A percentile compares a stretch with the other conserved stretches of the same genome.
phyloP scores from a whole-genome alignment of 2,797 vertebrate species.

The Leuciscus waleckii region DNA sequence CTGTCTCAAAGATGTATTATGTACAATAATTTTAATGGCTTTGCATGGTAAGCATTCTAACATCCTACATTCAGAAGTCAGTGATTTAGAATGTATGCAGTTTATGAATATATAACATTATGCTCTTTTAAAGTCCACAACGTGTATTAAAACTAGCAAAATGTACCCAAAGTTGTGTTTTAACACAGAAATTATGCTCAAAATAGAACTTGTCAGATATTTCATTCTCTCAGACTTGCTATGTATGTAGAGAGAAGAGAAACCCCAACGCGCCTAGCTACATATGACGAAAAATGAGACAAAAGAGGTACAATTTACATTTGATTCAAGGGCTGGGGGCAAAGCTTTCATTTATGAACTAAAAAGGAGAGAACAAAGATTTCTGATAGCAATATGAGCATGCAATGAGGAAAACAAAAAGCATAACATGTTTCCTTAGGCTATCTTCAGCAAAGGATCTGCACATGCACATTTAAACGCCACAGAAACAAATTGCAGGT shows the following conservation, averaged over 20 bases:
- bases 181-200: background rate
- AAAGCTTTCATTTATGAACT: slow-evolving; percentile 23
- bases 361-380: slow-evolving; percentile 1
- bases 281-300: background rate
- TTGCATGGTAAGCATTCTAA: background rate
- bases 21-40: background rate
- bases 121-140: background rate
- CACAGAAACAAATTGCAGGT: background rate
- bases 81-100: background rate
- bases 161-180: background rate
- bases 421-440: background rate
- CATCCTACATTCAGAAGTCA: background rate
- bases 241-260: background rate
- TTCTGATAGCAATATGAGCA: background rate
- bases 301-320: background rate
- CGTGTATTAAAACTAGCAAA: background rate
- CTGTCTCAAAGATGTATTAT: background rate
- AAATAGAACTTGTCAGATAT: background rate
- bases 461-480: background rate
- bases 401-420: background rate
- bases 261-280: background rate
- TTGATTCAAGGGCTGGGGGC: background rate
- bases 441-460: background rate
- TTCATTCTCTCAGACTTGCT: background rate
- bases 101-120: background rate